A percentile compares a stretch with the other conserved stretches of the same genome.
These are phyloP conservation scores for Drosophila emarginata DNA, from an alignment of 2,888 invertebrate species.

Conservation along the genomic window DNA sequence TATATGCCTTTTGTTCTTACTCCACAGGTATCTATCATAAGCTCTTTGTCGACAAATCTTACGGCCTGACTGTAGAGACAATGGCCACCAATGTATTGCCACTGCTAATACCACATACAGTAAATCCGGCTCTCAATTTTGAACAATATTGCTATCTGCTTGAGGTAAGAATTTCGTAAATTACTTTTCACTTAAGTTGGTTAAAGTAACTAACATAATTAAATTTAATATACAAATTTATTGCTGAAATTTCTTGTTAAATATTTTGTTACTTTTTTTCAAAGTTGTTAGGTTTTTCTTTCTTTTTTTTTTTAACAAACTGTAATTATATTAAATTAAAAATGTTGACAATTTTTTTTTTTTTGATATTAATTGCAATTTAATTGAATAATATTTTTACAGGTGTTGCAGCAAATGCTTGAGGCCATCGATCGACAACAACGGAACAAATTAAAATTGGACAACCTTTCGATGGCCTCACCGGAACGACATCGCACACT, in stretches of 20 bases:
- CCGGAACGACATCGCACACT: slow-evolving; percentile 90
- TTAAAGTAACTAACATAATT: too few relatives aligned
- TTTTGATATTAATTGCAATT: too few relatives aligned
- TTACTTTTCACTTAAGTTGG: too few relatives aligned
- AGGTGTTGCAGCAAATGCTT: slow-evolving; percentile 96
- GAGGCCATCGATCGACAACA: slow-evolving; percentile 94
- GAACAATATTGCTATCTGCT: slow-evolving; percentile 91
- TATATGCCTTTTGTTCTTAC: slow-evolving; percentile 11
- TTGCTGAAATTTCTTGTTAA: too few relatives aligned
- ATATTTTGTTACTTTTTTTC: too few relatives aligned
- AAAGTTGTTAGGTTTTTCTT: too few relatives aligned
- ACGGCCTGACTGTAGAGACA: slow-evolving; percentile 93
- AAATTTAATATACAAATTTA: too few relatives aligned
- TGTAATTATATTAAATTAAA: too few relatives aligned
- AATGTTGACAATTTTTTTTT: too few relatives aligned
- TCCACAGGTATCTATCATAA: slow-evolving; percentile 93
- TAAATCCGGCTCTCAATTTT: slow-evolving; percentile 92
- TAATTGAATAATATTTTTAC: slow-evolving; percentile 23
- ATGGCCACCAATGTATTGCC: slow-evolving; percentile 98
- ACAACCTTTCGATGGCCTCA: slow-evolving; percentile 89
- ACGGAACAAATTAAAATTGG: slow-evolving; percentile 93
- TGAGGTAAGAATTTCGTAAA: slow-evolving; percentile 82
- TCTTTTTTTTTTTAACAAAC: too few relatives aligned
- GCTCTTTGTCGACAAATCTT: slow-evolving; percentile 94
- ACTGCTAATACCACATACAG: slow-evolving; percentile 93